Conservation (phyloP, 2,113 vertebrate genomes). For the Zosterops japonicus region DNA sequence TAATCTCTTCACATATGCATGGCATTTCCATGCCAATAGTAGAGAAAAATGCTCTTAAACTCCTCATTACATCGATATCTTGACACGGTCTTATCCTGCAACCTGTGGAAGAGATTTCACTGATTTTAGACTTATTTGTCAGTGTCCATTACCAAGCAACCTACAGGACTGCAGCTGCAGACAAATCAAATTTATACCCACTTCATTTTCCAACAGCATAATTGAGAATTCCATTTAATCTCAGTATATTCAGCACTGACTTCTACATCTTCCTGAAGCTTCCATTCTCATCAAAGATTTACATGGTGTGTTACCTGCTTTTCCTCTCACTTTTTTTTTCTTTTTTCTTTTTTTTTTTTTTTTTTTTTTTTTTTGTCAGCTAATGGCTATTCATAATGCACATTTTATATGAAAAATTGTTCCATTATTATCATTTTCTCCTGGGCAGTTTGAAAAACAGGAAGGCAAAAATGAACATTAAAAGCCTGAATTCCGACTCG, state of each 20-base stretch:
- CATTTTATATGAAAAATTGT: background rate
- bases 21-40: background rate
- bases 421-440: background rate
- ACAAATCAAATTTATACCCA: background rate
- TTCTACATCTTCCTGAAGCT: background rate
- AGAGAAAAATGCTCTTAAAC: background rate
- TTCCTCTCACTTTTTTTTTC: background rate
- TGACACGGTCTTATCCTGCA: background rate
- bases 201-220: background rate
- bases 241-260: background rate
- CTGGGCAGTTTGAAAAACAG: background rate
- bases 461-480: slow-evolving; percentile 7
- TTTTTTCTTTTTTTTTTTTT: background rate
- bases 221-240: slow-evolving; percentile 4
- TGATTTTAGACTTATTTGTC: background rate
- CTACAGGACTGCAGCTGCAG: background rate
- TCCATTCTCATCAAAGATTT: slow-evolving; percentile 6
- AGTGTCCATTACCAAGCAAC: background rate
- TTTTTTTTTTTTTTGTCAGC: background rate
- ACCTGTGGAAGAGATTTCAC: background rate
- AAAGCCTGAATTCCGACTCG: slow-evolving; percentile 5
- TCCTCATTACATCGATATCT: background rate
- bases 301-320: background rate
- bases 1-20: background rate
- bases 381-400: slow-evolving; percentile 20